A percentile compares a stretch with the other conserved stretches of the same genome.
phyloP scores from a whole-genome alignment of 2,113 vertebrate genomes.

The Gulo gulo region DNA sequence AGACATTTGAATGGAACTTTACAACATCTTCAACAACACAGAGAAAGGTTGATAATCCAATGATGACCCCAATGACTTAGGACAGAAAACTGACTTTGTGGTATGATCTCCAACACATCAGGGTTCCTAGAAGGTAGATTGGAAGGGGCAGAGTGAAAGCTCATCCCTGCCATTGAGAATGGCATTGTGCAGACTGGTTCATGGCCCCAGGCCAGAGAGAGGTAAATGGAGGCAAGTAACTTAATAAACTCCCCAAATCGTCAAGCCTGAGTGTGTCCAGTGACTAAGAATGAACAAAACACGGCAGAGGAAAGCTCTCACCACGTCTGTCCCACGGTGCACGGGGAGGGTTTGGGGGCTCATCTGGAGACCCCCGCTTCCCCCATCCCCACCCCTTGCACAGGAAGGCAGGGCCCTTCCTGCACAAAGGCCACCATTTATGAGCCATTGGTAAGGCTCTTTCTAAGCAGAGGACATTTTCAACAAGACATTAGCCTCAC shows the following conservation, averaged over 20 bases:
- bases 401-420: no score
- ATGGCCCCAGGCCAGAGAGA: fast-evolving
- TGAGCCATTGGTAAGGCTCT: fast-evolving
- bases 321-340: fast-evolving
- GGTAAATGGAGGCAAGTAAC: not conserved
- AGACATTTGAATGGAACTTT: not conserved
- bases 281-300: not conserved
- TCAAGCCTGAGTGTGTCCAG: not conserved
- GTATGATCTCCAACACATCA: not conserved
- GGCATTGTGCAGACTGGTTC: not conserved
- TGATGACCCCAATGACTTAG: no score
- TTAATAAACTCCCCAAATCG: not conserved
- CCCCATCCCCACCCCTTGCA: not conserved
- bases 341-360: not conserved
- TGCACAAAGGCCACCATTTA: not conserved
- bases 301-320: not conserved
- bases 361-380: not conserved
- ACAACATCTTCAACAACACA: not conserved
- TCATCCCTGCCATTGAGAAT: fast-evolving
- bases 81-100: not conserved
- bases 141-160: fast-evolving
- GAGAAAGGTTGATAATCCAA: not conserved
- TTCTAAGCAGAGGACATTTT: not conserved
- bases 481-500: not conserved
- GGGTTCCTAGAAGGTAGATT: fast-evolving